Conservation (phyloP, 2,888 invertebrate genomes). For the Drosophila parthenogenetica region DNA sequence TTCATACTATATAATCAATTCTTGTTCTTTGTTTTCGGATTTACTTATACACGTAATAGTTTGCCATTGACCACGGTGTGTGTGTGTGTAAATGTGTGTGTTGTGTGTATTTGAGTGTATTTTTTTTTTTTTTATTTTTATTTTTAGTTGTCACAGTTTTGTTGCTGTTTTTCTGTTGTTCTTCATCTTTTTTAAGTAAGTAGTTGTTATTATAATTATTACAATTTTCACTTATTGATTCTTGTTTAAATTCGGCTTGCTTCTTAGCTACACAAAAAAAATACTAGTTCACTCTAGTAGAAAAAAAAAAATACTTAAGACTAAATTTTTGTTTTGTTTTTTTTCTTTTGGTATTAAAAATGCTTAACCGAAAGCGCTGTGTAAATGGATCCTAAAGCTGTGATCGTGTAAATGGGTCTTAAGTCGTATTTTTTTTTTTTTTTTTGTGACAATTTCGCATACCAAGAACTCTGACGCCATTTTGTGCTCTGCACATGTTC, state of each 20-base stretch:
- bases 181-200: slow-evolving; percentile 4
- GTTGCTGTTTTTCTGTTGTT: slow-evolving; percentile 24
- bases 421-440: background rate
- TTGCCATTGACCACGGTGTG: slow-evolving; percentile 68
- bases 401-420: slow-evolving; percentile 3
- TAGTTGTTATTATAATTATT: slow-evolving; percentile 13
- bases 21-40: slow-evolving; percentile 21
- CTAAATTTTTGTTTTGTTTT: background rate
- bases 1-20: slow-evolving; percentile 31
- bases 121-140: slow-evolving; percentile 8
- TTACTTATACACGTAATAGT: slow-evolving; percentile 72
- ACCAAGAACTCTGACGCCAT: slow-evolving; percentile 38
- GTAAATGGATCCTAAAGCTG: slow-evolving; percentile 20
- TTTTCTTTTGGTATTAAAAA: background rate
- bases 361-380: background rate
- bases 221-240: slow-evolving; percentile 1
- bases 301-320: background rate
- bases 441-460: background rate
- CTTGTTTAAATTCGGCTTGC: slow-evolving; percentile 68
- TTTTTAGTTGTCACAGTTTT: slow-evolving; percentile 46
- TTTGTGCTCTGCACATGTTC: slow-evolving; percentile 21
- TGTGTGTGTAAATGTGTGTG: background rate
- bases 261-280: slow-evolving; percentile 20
- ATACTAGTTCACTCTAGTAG: slow-evolving; percentile 6
- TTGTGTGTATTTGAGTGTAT: no score